Base-by-base conservation (phyloP, 2,888 invertebrate species). In the Spisula subtruncata region DNA sequence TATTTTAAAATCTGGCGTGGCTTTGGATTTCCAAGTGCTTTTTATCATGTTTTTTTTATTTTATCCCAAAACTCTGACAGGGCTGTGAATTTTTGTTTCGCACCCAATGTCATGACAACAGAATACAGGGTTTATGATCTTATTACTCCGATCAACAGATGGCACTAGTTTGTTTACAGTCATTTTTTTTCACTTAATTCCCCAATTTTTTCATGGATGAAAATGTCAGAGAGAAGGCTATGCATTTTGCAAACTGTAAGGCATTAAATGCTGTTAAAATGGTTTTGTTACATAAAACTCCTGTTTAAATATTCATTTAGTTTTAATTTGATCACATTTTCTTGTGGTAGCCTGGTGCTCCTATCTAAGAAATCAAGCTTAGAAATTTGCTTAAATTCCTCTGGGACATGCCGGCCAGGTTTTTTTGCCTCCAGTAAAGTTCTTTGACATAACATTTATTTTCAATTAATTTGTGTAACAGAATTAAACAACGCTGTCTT, bases 1-100 rank as follows among this genome's bases (percentile, higher is more conserved):
- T 85, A 32, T n/a, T 83, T 83, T 41, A 60, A n/a, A 56, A 56
- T 84, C 46, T 84, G 35, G 46, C 84, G 48, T 48, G 84, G n/a
- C 71, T 18, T 84, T 75, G 20, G 32, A 71, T 35, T 48, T 84
- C 75, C 41, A 66, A 20, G 51, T 75, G 41, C 14, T 48, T 29
- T 56, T 83, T 83, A 83, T 54, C 32, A 8, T 32, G 35, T 29
- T 60, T 20, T 25, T 51, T 75, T 29, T 84, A 14, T 75, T 75
- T 32, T 84, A 32, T 35, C 20, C 6, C 10, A 41, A n/a, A n/a
- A n/a, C 48, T 18, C 32, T 75, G 75, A 35, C 32, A 32, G 1
- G 75, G 41, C 32, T 75, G 75, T 32, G 75, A 75, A 75, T 32
- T 32, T 75, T 75, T 75, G 75, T 75, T 35, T 35, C 1, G 14